A percentile compares a stretch with the other conserved stretches of the same genome.
These are phyloP conservation scores for Pterocles orientalis DNA, from an alignment of 2,113 vertebrate species.

Conservation along the genomic window DNA sequence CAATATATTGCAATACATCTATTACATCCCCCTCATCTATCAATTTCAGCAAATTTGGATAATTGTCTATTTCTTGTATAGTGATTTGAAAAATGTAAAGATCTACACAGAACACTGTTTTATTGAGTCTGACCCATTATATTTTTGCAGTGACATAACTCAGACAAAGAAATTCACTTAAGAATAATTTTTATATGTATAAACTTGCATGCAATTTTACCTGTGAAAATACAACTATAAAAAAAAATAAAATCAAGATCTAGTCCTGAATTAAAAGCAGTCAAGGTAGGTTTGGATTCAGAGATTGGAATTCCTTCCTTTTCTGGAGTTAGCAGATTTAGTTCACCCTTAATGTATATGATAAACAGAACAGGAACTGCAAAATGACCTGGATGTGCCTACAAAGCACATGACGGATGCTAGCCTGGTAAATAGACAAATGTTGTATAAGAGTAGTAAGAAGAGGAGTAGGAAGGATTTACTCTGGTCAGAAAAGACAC, in stretches of 20 bases:
- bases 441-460: not conserved
- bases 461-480: not conserved
- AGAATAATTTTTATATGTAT: not conserved
- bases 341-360: not conserved
- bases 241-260: not conserved
- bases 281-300: not conserved
- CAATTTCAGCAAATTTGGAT: not conserved
- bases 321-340: not conserved
- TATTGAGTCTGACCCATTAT: not conserved
- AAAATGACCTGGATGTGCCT: not conserved
- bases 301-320: not conserved
- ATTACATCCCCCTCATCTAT: not conserved
- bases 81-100: not conserved
- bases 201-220: not conserved
- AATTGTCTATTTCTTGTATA: not conserved
- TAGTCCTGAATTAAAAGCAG: not conserved
- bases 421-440: not conserved
- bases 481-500: not conserved
- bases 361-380: not conserved
- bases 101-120: not conserved
- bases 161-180: not conserved
- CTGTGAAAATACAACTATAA: not conserved
- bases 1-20: not conserved
- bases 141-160: not conserved
- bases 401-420: not conserved